Conservation (phyloP, 1,140 invertebrate species). For the Drosophila rufa region DNA sequence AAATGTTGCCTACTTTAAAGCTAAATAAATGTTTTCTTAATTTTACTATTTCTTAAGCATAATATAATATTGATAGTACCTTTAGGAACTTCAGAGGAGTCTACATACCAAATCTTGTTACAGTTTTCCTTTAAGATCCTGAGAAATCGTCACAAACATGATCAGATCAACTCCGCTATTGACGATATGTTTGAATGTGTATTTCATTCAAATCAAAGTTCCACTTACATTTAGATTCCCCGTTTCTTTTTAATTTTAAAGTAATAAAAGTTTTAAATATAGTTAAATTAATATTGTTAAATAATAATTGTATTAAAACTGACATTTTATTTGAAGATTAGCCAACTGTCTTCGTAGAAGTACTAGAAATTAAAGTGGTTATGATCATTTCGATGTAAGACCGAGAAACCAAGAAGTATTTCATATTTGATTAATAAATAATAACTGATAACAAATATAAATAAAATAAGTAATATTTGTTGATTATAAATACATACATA, state of each 20-base stretch:
- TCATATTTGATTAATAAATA: no score
- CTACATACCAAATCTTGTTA: background rate
- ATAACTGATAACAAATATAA: no score
- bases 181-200: no score
- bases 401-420: no score
- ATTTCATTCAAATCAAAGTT: no score
- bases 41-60: no score
- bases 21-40: background rate
- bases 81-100: background rate
- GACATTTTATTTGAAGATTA: no score
- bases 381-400: no score
- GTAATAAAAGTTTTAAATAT: background rate
- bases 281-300: background rate
- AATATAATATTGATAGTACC: fast-evolving
- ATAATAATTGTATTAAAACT: background rate
- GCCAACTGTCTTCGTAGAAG: no score
- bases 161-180: background rate
- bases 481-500: no score
- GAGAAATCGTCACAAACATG: background rate
- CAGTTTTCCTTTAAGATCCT: background rate
- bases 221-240: background rate
- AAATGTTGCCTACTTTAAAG: background rate
- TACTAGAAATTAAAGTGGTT: no score
- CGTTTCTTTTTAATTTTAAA: background rate
- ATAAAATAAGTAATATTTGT: no score